Conservation (phyloP, 2,888 invertebrate genomes). For the Steinernema carpocapsae region DNA sequence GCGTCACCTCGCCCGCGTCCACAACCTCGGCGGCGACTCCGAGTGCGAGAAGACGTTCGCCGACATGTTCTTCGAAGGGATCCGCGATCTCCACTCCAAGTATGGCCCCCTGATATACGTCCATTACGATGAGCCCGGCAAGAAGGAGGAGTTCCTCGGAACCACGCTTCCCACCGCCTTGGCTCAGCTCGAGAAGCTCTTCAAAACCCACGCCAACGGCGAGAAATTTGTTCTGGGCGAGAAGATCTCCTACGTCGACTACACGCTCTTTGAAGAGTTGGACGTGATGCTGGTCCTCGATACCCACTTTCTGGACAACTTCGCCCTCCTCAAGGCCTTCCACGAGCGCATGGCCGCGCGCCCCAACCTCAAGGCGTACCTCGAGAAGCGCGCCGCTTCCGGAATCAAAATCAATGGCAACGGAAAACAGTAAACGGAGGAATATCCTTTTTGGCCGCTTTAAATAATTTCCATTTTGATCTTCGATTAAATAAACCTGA, state of each 20-base stretch:
- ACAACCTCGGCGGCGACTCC: conserved; percentile 51
- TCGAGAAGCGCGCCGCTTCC: conserved; percentile 49
- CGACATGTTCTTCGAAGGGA: conserved; percentile 56
- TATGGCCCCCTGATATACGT: conserved; percentile 54
- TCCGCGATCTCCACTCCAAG: conserved; percentile 53
- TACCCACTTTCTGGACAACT: conserved; percentile 49
- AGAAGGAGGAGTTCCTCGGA: conserved; percentile 50
- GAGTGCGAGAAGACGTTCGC: conserved; percentile 51
- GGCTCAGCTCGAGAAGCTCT: conserved; percentile 50
- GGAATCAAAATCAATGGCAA: conserved; percentile 52
- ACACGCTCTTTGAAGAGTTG: conserved; percentile 59
- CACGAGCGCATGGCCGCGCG: conserved; percentile 51
- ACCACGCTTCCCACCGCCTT: conserved; percentile 48
- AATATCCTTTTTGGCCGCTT: too few relatives aligned
- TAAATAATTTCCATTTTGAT: too few relatives aligned
- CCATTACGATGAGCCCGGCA: conserved; percentile 43
- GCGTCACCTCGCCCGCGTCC: conserved; percentile 55
- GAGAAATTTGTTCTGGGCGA: conserved; percentile 53
- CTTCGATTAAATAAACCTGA: too few relatives aligned
- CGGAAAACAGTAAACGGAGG: conserved; percentile 47
- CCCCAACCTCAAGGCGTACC: conserved; percentile 48
- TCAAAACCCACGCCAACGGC: conserved; percentile 52
- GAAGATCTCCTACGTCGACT: conserved; percentile 59
- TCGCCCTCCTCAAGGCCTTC: conserved; percentile 56
- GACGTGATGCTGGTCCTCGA: conserved; percentile 55